Conservation (phyloP, 2,797 vertebrate genomes). For the Todus mexicanus region DNA sequence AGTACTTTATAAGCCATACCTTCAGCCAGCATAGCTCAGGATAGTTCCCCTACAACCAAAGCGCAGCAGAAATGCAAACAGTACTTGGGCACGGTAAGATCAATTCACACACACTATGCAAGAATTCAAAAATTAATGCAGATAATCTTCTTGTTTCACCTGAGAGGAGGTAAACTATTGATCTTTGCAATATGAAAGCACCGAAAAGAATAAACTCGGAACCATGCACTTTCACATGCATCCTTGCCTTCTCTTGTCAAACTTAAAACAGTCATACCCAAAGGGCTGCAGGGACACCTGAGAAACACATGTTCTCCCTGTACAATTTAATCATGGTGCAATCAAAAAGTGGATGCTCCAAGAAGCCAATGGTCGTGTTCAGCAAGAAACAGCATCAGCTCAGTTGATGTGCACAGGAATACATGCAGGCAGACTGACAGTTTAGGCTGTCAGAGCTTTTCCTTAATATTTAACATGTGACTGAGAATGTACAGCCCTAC, state of each 20-base stretch:
- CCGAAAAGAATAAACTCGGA: constrained; percentile 8
- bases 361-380: neutral
- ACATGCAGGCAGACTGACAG: neutral
- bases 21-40: neutral
- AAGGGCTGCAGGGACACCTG: constrained; percentile 1
- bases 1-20: neutral
- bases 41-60: neutral
- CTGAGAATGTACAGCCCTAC: neutral
- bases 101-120: neutral
- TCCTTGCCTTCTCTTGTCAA: neutral
- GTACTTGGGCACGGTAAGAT: neutral
- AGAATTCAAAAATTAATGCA: constrained; percentile 31
- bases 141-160: constrained; percentile 10
- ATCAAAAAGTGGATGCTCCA: neutral
- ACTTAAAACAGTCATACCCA: neutral
- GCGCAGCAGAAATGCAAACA: neutral
- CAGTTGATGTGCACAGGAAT: neutral
- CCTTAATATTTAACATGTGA: neutral
- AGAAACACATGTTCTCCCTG: neutral
- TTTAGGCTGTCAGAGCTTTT: neutral
- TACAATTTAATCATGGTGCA: neutral
- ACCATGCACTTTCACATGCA: neutral
- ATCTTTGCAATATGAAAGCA: neutral
- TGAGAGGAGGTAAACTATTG: constrained; percentile 25
- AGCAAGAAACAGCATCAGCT: neutral